Percentiles rank a stretch among this genome's conserved stretches.
Conservation (phyloP, 2,888 invertebrate species). For the Sylvicola fuscatus region DNA sequence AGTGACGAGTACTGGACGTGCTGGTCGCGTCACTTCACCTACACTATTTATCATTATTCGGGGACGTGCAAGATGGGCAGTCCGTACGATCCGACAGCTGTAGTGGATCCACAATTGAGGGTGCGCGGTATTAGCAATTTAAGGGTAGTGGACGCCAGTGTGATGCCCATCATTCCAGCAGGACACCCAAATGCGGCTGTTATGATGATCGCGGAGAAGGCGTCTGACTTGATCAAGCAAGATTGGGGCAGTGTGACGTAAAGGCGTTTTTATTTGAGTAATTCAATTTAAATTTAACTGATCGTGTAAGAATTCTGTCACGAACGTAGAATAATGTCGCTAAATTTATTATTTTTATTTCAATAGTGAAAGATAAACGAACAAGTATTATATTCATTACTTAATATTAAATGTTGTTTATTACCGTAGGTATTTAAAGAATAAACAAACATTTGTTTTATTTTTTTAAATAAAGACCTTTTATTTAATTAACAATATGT, state of each 20-base stretch:
- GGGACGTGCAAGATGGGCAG: slow-evolving; percentile 3
- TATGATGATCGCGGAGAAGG: slow-evolving; percentile 3
- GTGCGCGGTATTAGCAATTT: slow-evolving; percentile 1
- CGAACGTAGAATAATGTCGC: too few relatives aligned
- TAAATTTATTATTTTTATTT: too few relatives aligned
- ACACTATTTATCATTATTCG: slow-evolving; percentile 46
- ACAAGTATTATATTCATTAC: too few relatives aligned
- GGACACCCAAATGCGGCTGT: background rate
- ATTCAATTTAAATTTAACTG: background rate
- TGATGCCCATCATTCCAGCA: background rate
- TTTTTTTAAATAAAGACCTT: too few relatives aligned
- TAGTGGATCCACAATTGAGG: background rate
- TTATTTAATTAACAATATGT: too few relatives aligned
- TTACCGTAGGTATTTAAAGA: too few relatives aligned
- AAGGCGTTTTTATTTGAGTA: background rate
- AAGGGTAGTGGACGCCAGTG: slow-evolving; percentile 1
- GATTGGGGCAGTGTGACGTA: background rate
- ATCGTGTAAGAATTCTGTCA: too few relatives aligned
- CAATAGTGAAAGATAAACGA: too few relatives aligned
- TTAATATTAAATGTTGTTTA: too few relatives aligned
- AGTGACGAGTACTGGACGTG: slow-evolving; percentile 49
- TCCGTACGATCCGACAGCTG: slow-evolving; percentile 1
- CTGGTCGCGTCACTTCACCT: slow-evolving; percentile 40
- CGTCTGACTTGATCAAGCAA: slow-evolving; percentile 1
- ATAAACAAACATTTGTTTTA: too few relatives aligned